A percentile compares a stretch with the other conserved stretches of the same genome.
These are phyloP conservation scores for Micoletzkya japonica DNA, from an alignment of 2,888 invertebrate genomes.

Conservation along the genomic window DNA sequence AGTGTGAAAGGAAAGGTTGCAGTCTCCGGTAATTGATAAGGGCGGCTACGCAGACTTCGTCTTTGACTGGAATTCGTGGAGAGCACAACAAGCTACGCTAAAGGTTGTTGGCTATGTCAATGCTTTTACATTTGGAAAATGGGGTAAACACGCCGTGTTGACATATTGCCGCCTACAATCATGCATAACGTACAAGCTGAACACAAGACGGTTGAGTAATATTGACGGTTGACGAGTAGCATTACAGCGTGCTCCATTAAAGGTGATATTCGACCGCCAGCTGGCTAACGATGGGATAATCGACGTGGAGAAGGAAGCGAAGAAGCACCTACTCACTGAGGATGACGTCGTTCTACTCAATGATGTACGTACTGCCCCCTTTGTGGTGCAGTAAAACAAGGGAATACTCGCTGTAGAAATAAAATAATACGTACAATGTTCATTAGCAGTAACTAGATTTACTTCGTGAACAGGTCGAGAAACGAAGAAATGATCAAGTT, in stretches of 20 bases:
- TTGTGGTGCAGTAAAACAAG: neutral
- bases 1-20: too few species aligned
- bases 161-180: neutral
- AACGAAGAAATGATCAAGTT: too few species aligned
- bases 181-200: neutral
- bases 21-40: neutral
- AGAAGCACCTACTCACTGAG: conserved; percentile 34
- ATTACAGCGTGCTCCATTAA: too few species aligned
- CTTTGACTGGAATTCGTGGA: conserved; percentile 32
- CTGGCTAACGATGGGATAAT: conserved; percentile 33
- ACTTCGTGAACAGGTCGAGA: too few species aligned
- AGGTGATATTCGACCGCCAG: conserved; percentile 33
- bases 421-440: neutral
- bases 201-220: neutral
- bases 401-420: neutral
- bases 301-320: conserved; percentile 35
- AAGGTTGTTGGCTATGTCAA: conserved; percentile 1
- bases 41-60: conserved; percentile 18
- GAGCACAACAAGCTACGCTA: conserved; percentile 20
- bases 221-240: neutral
- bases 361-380: conserved; percentile 1
- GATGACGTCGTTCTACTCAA: conserved; percentile 25
- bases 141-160: neutral
- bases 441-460: too few species aligned
- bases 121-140: neutral